phyloP scores from a whole-genome alignment of 2,113 vertebrate genomes.

The Pteropus alecto region DNA sequence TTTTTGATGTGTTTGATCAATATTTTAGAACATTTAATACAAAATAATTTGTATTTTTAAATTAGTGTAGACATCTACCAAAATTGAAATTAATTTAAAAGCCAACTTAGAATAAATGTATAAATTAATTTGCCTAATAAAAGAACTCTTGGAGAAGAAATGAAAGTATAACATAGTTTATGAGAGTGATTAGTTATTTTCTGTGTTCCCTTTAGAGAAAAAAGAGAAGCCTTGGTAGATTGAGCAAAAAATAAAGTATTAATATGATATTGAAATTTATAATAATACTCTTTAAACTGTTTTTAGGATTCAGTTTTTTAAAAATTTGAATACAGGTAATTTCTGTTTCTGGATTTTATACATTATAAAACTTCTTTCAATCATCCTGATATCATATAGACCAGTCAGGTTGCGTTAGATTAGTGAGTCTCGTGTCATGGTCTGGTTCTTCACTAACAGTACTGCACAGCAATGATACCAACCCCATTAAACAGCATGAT shows the following conservation, averaged over 20 bases:
- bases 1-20: constrained; percentile 27
- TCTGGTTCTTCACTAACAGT: not conserved
- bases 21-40: constrained; percentile 11
- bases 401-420: not conserved
- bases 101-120: not conserved
- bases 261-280: not conserved
- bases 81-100: constrained; percentile 35
- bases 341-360: constrained; percentile 27
- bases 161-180: not conserved
- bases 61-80: not conserved
- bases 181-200: not conserved
- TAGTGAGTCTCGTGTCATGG: not conserved
- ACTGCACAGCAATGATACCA: not conserved
- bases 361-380: not conserved
- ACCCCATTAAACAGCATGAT: not conserved
- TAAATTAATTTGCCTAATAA: not conserved
- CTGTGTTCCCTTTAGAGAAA: not conserved
- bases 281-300: not conserved
- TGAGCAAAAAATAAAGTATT: constrained; percentile 4
- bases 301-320: not conserved
- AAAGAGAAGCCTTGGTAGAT: not conserved
- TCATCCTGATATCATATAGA: not conserved
- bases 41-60: constrained; percentile 7
- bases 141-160: not conserved
- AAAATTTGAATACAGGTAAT: not conserved